phyloP scores from a whole-genome alignment of 2,113 vertebrate species.

The Melanerpes aurifrons region DNA sequence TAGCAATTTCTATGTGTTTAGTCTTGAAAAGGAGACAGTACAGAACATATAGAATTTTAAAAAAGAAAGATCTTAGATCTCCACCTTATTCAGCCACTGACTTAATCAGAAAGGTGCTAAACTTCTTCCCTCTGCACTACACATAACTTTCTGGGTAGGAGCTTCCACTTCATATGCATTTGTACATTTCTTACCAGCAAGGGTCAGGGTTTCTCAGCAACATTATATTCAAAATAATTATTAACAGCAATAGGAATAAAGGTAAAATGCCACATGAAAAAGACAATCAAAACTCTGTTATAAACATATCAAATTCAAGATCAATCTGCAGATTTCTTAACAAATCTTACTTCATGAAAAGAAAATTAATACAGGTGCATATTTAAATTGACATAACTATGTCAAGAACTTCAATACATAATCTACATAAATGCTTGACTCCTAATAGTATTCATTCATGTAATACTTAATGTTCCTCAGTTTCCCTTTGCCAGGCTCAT shows the following conservation, averaged over 20 bases:
- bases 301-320: neutral
- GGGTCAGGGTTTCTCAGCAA: neutral
- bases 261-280: neutral
- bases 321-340: neutral
- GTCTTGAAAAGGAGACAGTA: neutral
- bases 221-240: neutral
- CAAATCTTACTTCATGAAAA: neutral
- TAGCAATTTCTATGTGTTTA: neutral
- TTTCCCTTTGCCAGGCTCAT: conserved; percentile 7
- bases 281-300: neutral
- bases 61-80: neutral
- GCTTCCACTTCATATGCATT: neutral
- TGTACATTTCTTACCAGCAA: neutral
- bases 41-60: neutral
- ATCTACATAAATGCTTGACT: neutral
- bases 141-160: neutral
- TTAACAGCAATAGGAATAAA: neutral
- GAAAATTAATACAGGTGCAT: neutral
- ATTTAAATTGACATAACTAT: neutral
- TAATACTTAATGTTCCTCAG: conserved; percentile 10
- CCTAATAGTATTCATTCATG: neutral
- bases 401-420: neutral
- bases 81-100: neutral
- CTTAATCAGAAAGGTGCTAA: neutral
- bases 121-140: neutral